A percentile compares a stretch with the other conserved stretches of the same genome.
Conservation (phyloP, 1,140 invertebrate genomes). For the Chironomus tepperi region DNA sequence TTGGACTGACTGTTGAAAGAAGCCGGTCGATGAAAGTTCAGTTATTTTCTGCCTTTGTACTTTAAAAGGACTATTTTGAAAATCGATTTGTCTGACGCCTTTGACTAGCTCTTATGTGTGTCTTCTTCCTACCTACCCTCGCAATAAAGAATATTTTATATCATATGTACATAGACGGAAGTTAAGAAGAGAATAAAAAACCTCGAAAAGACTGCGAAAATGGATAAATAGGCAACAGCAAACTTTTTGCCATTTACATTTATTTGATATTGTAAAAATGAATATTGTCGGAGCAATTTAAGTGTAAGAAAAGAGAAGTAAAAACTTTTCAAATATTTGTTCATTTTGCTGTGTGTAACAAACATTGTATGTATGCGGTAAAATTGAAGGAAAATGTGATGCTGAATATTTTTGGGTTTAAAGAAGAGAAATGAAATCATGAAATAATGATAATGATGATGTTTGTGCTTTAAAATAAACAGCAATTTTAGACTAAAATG, state of each 20-base stretch:
- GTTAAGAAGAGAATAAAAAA: too few relatives aligned
- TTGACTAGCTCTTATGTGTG: too few relatives aligned
- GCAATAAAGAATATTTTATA: not conserved
- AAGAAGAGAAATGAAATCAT: too few relatives aligned
- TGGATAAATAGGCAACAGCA: too few relatives aligned
- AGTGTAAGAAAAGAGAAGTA: not conserved
- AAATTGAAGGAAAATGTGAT: too few relatives aligned
- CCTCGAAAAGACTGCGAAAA: too few relatives aligned
- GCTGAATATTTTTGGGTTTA: too few relatives aligned
- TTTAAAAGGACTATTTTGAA: not conserved
- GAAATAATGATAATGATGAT: too few relatives aligned
- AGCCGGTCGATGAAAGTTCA: too few relatives aligned
- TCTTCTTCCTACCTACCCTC: not conserved
- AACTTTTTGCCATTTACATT: not conserved
- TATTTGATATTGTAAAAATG: conserved; percentile 15
- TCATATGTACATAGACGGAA: not conserved
- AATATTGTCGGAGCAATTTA: conserved; percentile 9
- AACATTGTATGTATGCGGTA: too few relatives aligned
- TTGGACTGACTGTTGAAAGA: too few relatives aligned
- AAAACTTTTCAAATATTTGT: conserved; percentile 15
- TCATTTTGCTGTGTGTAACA: conserved; percentile 3
- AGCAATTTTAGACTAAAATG: not conserved
- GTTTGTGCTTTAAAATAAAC: not conserved
- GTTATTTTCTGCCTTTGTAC: too few relatives aligned
- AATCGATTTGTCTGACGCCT: conserved; percentile 22